These are phyloP conservation scores for Poeciliopsis gracilis DNA, from an alignment of 2,797 vertebrate species.

Conservation along the genomic window DNA sequence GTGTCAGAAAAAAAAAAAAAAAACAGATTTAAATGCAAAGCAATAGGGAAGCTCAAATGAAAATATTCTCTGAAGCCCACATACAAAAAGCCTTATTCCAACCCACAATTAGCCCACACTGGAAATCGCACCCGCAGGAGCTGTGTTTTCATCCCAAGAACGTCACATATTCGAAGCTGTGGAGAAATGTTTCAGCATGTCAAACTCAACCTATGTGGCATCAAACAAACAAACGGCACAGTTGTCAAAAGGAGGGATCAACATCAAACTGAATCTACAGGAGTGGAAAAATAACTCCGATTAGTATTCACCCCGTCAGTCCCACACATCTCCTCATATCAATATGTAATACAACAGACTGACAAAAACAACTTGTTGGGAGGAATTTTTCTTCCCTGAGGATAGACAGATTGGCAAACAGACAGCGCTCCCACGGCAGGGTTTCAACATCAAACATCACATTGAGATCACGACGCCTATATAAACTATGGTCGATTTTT, in stretches of 20 bases:
- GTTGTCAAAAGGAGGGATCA: constrained; percentile 37
- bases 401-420: constrained; percentile 29
- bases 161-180: constrained; percentile 21
- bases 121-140: constrained; percentile 7
- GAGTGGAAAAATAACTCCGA: constrained; percentile 44
- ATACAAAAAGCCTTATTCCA: neutral
- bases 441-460: constrained; percentile 7
- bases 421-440: constrained; percentile 9
- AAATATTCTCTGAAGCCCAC: constrained; percentile 10
- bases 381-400: constrained; percentile 35
- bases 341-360: constrained; percentile 49
- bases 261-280: constrained; percentile 55
- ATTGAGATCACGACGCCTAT: neutral
- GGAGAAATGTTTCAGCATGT: constrained; percentile 9
- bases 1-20: neutral
- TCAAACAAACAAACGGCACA: constrained; percentile 37
- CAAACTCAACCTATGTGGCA: constrained; percentile 16
- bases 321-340: constrained; percentile 48
- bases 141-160: neutral
- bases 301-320: constrained; percentile 62
- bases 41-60: constrained; percentile 19
- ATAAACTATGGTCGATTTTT: neutral
- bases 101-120: constrained; percentile 13
- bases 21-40: neutral
- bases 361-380: constrained; percentile 46